Evolutionary conservation across 2,888 invertebrate species (phyloP), one percentile per base, ranked within the genome.

Genomic region (Adineta ricciae): DNA sequence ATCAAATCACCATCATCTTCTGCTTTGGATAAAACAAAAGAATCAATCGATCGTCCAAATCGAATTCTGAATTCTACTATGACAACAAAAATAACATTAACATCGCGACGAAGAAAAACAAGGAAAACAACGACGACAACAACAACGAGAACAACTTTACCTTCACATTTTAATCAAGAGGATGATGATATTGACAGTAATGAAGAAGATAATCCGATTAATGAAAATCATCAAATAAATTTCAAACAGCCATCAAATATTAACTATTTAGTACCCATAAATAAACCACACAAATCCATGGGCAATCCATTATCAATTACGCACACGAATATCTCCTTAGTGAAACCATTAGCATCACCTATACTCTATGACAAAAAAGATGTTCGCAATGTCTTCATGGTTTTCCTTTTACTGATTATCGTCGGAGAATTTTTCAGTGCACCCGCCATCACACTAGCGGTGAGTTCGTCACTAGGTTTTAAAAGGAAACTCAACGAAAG

Each of bases 391-490:
- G 95, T 96, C 0, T 99, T 99, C 92, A 96, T 98, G 91, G 92
- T 98, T 54, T 92, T 99, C 73, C 92, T 98, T 85, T 92, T 99
- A 83, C 92, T 99, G 84, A 95, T 99, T 24, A 93, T 97, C 49
- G 94, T 98, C 85, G 98, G 98, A 0, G 99, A 99, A 91, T 98
- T 98, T 92, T 97, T 98, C 91, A 95, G 95, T 88, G 96, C 97
- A 0, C 97, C 97, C 0, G 96, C 97, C 64, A 91, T 97, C 87
- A 96, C 97, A 0, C 92, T 98, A 84, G 97, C 97, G 0, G 78
- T 78, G 41, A 78, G 78, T 41, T 7, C 24, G 41, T 41, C 21
- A n/a, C 11, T 11, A 46, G 5, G n/a, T 46, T 46, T 46, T 46
- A 5, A 46, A 46, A 11, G 11, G 11, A 46, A 46, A 46, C 46